Percentiles rank a stretch among this genome's conserved stretches.
Evolutionary conservation across 2,888 invertebrate species (phyloP).

Genomic region (Augiades crinisus): DNA sequence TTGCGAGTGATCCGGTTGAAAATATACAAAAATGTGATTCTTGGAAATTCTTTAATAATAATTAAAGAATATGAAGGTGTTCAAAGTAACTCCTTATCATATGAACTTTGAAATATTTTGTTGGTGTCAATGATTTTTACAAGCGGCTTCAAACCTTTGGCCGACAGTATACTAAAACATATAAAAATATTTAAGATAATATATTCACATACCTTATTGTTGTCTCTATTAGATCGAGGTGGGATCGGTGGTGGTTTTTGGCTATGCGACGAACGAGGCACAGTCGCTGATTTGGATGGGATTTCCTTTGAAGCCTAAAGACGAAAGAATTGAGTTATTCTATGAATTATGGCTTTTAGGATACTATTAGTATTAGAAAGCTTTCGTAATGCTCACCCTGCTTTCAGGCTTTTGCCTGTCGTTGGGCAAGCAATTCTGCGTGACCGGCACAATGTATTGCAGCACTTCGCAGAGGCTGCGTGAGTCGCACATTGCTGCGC

Average conservation of each 20-base stretch:
- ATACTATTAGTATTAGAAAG: neutral
- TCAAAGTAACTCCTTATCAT: too few relatives aligned
- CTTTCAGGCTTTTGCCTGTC: constrained; percentile 50
- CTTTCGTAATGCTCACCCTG: constrained; percentile 43
- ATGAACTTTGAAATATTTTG: too few relatives aligned
- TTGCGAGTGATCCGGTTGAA: too few relatives aligned
- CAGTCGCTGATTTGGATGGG: constrained; percentile 62
- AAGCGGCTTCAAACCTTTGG: too few relatives aligned
- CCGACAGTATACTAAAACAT: too few relatives aligned
- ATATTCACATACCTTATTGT: constrained; percentile 15
- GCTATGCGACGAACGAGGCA: constrained; percentile 57
- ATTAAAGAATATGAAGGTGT: too few relatives aligned
- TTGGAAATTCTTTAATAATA: too few relatives aligned
- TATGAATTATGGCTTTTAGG: too few relatives aligned
- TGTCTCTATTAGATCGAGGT: constrained; percentile 37
- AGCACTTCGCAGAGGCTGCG: constrained; percentile 64
- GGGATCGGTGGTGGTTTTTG: constrained; percentile 69
- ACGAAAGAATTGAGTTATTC: too few relatives aligned
- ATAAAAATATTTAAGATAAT: too few relatives aligned
- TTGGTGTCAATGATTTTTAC: too few relatives aligned
- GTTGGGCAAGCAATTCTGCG: constrained; percentile 41
- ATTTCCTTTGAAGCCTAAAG: constrained; percentile 53
- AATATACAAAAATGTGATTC: too few relatives aligned
- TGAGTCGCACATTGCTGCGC: constrained; percentile 90
- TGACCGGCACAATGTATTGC: constrained; percentile 65